Evolutionary conservation across 2,797 vertebrate genomes (phyloP).

Genomic region (Ctenochaetus hawaiiensis): DNA sequence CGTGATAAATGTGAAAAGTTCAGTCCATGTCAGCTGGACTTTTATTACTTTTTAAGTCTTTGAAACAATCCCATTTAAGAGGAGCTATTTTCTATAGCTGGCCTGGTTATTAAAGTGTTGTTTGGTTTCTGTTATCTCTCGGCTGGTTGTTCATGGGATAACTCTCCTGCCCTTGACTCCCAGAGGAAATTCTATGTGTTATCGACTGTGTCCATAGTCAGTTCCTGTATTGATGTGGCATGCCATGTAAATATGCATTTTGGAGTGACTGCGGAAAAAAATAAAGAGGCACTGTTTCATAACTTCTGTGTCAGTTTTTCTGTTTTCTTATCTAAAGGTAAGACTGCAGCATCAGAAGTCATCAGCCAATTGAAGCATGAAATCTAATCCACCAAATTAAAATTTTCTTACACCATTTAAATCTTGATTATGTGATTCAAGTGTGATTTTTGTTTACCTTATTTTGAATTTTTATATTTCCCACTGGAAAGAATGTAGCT

Average conservation of each 20-base stretch:
- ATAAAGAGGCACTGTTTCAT: slow-evolving; percentile 90
- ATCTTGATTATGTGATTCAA: not conserved
- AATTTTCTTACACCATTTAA: not conserved
- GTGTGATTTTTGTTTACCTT: not conserved
- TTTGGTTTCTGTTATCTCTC: slow-evolving; percentile 69
- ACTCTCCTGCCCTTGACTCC: slow-evolving; percentile 53
- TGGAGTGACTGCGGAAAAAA: slow-evolving; percentile 87
- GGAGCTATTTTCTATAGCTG: slow-evolving; percentile 73
- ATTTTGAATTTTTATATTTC: no score
- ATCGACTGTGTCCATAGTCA: slow-evolving; percentile 85
- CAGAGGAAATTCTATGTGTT: slow-evolving; percentile 84
- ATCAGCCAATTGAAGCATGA: not conserved
- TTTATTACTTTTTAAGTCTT: slow-evolving; percentile 74
- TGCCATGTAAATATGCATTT: slow-evolving; percentile 92
- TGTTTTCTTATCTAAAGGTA: not conserved
- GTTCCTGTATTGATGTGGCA: slow-evolving; percentile 90
- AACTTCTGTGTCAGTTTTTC: slow-evolving; percentile 57
- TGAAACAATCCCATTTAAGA: slow-evolving; percentile 66
- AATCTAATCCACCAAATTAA: not conserved
- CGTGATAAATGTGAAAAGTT: slow-evolving; percentile 45
- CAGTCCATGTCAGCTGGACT: slow-evolving; percentile 55
- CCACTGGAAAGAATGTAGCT: no score
- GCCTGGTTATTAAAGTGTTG: slow-evolving; percentile 69
- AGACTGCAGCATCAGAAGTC: not conserved
- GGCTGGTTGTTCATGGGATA: slow-evolving; percentile 63